phyloP scores from a whole-genome alignment of 1,140 invertebrate species.

The Dendroctonus valens region DNA sequence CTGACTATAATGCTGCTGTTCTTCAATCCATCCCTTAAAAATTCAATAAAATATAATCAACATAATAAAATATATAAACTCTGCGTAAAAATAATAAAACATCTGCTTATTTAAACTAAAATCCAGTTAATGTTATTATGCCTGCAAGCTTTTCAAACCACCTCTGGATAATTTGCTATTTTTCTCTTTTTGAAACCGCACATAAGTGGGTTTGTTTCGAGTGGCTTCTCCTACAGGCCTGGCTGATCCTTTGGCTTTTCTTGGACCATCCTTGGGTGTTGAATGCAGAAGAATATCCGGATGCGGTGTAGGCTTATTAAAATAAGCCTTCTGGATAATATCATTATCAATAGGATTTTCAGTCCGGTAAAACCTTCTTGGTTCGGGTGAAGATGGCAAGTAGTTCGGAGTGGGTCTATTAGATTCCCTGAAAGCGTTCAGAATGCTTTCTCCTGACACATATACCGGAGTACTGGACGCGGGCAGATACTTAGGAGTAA shows the following conservation, averaged over 20 bases:
- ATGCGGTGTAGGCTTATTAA: slow-evolving; percentile 32
- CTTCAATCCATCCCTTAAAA: no score
- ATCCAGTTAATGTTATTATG: no score
- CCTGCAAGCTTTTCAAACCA: no score
- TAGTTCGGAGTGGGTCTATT: slow-evolving; percentile 18
- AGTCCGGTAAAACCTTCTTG: background rate
- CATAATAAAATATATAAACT: no score
- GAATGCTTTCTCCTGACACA: slow-evolving; percentile 20
- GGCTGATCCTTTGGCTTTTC: no score
- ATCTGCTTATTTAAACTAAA: no score
- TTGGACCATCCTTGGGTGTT: slow-evolving; percentile 12
- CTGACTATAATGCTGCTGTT: background rate
- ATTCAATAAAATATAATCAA: no score
- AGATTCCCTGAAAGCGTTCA: slow-evolving; percentile 14
- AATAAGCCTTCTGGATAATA: slow-evolving; percentile 20
- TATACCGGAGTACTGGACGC: slow-evolving; percentile 11
- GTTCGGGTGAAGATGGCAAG: slow-evolving; percentile 6
- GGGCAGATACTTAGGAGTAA: slow-evolving; percentile 22
- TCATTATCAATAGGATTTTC: slow-evolving; percentile 22
- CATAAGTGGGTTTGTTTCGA: no score
- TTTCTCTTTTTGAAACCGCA: no score
- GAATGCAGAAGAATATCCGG: slow-evolving; percentile 27
- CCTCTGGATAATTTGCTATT: no score
- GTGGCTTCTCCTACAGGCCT: no score
- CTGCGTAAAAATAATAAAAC: no score